These are phyloP conservation scores for Pseudorasbora parva DNA, from an alignment of 2,113 vertebrate species.

Conservation along the genomic window DNA sequence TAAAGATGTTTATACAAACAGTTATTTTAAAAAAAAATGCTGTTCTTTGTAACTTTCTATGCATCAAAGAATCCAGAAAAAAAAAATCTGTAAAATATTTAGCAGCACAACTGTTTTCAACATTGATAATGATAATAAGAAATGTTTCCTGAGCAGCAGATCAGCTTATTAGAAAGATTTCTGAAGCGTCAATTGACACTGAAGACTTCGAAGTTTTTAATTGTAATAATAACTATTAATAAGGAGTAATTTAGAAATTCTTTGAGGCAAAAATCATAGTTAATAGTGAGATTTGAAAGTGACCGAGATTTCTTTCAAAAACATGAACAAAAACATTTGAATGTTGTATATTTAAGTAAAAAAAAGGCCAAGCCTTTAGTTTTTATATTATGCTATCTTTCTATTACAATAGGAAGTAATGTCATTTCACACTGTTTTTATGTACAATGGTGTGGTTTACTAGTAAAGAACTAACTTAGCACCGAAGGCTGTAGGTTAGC, in stretches of 20 bases:
- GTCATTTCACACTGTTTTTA: not conserved
- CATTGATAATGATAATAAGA: no score
- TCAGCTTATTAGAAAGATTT: not conserved
- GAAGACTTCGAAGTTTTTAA: not conserved
- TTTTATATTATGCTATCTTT: not conserved
- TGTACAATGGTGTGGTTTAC: not conserved
- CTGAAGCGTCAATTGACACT: not conserved
- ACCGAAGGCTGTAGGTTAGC: no score
- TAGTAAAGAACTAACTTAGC: not conserved
- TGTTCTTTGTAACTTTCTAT: not conserved
- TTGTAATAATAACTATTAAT: not conserved
- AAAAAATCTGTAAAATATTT: not conserved
- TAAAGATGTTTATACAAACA: not conserved
- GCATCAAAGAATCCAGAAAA: not conserved
- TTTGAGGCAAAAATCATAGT: no score
- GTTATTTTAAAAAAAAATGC: not conserved
- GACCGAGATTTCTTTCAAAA: not conserved
- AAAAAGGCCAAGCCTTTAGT: not conserved
- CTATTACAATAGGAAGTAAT: not conserved
- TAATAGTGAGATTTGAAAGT: no score
- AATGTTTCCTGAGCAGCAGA: no score
- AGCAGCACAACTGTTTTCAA: not conserved
- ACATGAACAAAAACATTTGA: not conserved
- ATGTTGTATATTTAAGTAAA: not conserved
- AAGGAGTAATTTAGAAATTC: no score